phyloP scores from a whole-genome alignment of 2,113 vertebrate species.

The Thalassarche chlororhynchos region DNA sequence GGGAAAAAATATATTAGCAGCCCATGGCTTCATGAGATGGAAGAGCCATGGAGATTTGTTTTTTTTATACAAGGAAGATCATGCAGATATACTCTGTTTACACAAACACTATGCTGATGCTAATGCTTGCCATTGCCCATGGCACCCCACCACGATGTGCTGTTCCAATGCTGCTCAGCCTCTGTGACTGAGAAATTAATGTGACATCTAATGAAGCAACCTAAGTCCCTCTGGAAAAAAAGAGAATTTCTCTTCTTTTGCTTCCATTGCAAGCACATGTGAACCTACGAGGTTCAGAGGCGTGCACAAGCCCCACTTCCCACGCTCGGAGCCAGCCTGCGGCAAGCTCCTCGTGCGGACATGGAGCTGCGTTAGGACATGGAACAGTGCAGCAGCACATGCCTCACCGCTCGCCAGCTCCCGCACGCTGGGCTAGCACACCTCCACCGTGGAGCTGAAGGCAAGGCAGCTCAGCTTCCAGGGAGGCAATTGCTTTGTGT shows the following conservation, averaged over 20 bases:
- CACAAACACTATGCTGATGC: not conserved
- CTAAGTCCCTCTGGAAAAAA: not conserved
- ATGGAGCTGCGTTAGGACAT: fast-evolving
- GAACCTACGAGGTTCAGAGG: not conserved
- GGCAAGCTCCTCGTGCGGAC: not conserved
- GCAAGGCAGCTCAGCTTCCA: not conserved
- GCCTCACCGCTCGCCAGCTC: not conserved
- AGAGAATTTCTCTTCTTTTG: not conserved
- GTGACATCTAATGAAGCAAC: not conserved
- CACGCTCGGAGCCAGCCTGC: fast-evolving
- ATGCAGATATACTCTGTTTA: not conserved
- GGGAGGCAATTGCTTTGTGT: not conserved
- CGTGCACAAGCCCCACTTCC: not conserved
- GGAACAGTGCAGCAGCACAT: not conserved
- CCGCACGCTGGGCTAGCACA: not conserved
- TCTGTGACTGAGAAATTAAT: not conserved
- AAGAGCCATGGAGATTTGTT: not conserved
- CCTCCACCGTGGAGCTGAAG: fast-evolving
- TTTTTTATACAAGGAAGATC: not conserved
- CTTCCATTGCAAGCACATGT: not conserved
- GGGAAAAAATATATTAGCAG: not conserved
- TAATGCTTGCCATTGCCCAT: not conserved
- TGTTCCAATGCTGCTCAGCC: not conserved
- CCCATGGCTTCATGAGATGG: not conserved
- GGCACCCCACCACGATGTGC: not conserved